A percentile compares a stretch with the other conserved stretches of the same genome.
These are phyloP conservation scores for Apostichopus californicus DNA, from an alignment of 35 echinoderm and acorn worm genomes.

Conservation along the genomic window DNA sequence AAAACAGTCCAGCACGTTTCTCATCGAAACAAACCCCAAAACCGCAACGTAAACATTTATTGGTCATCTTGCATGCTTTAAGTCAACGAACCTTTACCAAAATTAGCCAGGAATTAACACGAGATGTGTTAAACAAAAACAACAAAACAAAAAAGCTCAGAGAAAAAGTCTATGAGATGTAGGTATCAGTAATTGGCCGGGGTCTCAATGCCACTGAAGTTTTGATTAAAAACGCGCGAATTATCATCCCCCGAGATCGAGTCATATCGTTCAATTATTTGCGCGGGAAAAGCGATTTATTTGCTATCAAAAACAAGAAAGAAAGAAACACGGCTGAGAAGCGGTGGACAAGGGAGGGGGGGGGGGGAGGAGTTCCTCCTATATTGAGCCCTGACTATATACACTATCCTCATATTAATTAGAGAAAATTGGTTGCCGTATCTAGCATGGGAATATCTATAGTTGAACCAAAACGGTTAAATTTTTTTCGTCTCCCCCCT, in stretches of 20 bases:
- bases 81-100: neutral
- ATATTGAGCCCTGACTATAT: neutral
- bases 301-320: conserved; percentile 19
- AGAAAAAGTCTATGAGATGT: too few relatives aligned
- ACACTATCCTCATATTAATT: neutral
- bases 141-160: neutral
- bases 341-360: neutral
- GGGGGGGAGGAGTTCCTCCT: neutral
- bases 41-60: too few relatives aligned
- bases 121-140: conserved; percentile 16
- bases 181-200: neutral
- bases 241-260: conserved; percentile 2
- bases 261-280: conserved; percentile 34
- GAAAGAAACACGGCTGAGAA: too few relatives aligned
- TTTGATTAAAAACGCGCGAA: conserved; percentile 46
- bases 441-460: neutral
- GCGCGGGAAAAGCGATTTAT: conserved; percentile 47
- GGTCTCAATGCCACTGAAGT: conserved; percentile 6
- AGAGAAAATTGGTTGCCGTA: conserved; percentile 24
- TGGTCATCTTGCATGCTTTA: neutral
- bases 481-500: neutral
- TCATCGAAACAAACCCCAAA: too few relatives aligned
- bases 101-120: conserved; percentile 12
- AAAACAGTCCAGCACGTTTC: too few relatives aligned
- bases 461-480: neutral